Base-by-base conservation (phyloP, 2,888 invertebrate species). In the Caenorhabditis doughertyi region DNA sequence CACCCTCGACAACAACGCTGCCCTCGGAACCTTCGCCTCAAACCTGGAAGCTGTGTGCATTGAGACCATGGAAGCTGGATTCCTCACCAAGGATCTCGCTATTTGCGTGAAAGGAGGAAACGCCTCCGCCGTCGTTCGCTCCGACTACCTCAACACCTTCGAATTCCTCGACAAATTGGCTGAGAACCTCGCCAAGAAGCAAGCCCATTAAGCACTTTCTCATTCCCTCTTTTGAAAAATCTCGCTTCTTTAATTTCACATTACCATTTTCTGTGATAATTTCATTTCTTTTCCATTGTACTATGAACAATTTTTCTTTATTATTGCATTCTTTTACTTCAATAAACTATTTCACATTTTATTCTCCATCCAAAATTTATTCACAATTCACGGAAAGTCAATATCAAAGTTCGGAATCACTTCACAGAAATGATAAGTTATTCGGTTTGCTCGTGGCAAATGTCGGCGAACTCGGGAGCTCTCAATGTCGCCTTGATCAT, bases 51-150 rank as follows among this genome's bases (percentile, higher is more conserved):
- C 83, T 3, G 97, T 97, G 21, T 98, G 98, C 93, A 93, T 98
- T 82, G 95, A 96, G 87, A 98, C 98, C 0, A 97, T 99, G 87
- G 97, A 99, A 93, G 93, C 95, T 74, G 98, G 98, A 35, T 93
- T 94, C 87, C 97, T 99, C 97, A 99, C 99, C 71, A 99, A 99
- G 93, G 99, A 99, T 94, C 94, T 99, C 92, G 98, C 98, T 55
- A 96, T 98, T 92, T 98, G 98, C 92, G 95, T 98, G 91, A 98
- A 98, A 93, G 97, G 97, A 84, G 76, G 76, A 68, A 60, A 76
- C 65, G 76, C 76, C 39, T 60, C 58, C 3, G 76, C 76, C 84
- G 94, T 94, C 5, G 92, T 92, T n/a, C 92, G 96, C 85, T 93
- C 94, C 23, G 98, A 98, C 93, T 99, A 98, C 92, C 94, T 96